Conservation (phyloP, 92 coral and sea anemone genomes). For the Heteractis magnifica region DNA sequence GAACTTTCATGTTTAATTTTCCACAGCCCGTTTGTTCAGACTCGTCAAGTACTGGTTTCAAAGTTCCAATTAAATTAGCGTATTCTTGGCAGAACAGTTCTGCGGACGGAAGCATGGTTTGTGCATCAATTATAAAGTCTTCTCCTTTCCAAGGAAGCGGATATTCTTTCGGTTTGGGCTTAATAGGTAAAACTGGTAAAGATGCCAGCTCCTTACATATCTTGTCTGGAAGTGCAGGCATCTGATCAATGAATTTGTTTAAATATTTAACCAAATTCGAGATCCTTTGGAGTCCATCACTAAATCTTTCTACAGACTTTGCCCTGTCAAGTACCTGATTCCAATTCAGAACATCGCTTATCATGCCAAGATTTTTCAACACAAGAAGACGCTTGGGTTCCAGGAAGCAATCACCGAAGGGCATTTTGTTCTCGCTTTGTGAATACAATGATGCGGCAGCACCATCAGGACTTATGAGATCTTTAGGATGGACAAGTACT, state of each 20-base stretch:
- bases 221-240: not conserved
- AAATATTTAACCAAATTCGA: slow-evolving; percentile 53
- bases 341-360: slow-evolving; percentile 55
- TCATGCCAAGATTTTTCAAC: slow-evolving; percentile 71
- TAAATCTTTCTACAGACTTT: slow-evolving; percentile 43
- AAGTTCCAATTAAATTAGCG: slow-evolving; percentile 54
- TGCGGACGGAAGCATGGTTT: slow-evolving; percentile 47
- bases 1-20: slow-evolving; percentile 28
- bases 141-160: slow-evolving; percentile 70
- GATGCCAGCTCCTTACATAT: not conserved
- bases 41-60: slow-evolving; percentile 64
- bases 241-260: slow-evolving; percentile 30
- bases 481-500: slow-evolving; percentile 51
- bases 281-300: slow-evolving; percentile 37
- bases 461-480: slow-evolving; percentile 60
- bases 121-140: not conserved
- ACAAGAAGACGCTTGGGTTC: slow-evolving; percentile 59
- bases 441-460: slow-evolving; percentile 62
- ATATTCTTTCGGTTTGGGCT: slow-evolving; percentile 51
- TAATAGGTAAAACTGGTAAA: slow-evolving; percentile 59
- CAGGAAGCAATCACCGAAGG: slow-evolving; percentile 58
- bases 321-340: slow-evolving; percentile 61
- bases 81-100: slow-evolving; percentile 55
- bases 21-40: slow-evolving; percentile 68
- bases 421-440: slow-evolving; percentile 63